These are phyloP conservation scores for Cremastinae sp. DNA, from an alignment of 2,888 invertebrate species.

Conservation along the genomic window DNA sequence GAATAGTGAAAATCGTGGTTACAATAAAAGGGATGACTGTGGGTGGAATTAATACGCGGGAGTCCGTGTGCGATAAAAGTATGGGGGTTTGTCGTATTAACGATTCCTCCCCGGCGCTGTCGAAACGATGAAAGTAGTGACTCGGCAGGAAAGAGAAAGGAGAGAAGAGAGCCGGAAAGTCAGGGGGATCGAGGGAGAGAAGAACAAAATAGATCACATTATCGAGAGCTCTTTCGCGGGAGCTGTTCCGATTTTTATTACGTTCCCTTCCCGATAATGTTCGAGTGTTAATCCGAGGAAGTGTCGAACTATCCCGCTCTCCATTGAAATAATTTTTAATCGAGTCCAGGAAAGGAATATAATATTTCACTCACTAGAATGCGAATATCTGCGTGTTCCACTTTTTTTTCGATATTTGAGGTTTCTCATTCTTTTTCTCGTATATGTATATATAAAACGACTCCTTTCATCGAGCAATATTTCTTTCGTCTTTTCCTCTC, in stretches of 20 bases:
- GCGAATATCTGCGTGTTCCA: slow-evolving; percentile 45
- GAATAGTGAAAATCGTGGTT: no score
- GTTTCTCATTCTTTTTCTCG: slow-evolving; percentile 64
- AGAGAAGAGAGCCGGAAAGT: slow-evolving; percentile 29
- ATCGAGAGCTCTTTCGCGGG: slow-evolving; percentile 6
- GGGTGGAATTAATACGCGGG: neutral
- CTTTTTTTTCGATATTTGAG: no score
- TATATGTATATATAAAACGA: slow-evolving; percentile 63
- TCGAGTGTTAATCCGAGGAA: slow-evolving; percentile 35
- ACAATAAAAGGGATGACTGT: neutral
- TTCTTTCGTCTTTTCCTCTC: slow-evolving; percentile 68
- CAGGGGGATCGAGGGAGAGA: slow-evolving; percentile 10
- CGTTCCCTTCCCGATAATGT: slow-evolving; percentile 3
- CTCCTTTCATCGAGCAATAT: slow-evolving; percentile 79
- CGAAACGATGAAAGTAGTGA: slow-evolving; percentile 47
- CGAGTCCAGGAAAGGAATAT: slow-evolving; percentile 41
- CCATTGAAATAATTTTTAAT: slow-evolving; percentile 55
- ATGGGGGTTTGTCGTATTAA: slow-evolving; percentile 17
- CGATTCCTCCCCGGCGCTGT: slow-evolving; percentile 15
- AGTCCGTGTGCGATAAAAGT: neutral
- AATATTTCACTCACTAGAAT: slow-evolving; percentile 52
- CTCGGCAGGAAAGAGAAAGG: slow-evolving; percentile 24
- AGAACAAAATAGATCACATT: slow-evolving; percentile 32
- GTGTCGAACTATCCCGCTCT: slow-evolving; percentile 22
- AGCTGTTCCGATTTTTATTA: slow-evolving; percentile 27